Base-by-base conservation (phyloP, 1,140 invertebrate genomes). In the Apis laboriosa region DNA sequence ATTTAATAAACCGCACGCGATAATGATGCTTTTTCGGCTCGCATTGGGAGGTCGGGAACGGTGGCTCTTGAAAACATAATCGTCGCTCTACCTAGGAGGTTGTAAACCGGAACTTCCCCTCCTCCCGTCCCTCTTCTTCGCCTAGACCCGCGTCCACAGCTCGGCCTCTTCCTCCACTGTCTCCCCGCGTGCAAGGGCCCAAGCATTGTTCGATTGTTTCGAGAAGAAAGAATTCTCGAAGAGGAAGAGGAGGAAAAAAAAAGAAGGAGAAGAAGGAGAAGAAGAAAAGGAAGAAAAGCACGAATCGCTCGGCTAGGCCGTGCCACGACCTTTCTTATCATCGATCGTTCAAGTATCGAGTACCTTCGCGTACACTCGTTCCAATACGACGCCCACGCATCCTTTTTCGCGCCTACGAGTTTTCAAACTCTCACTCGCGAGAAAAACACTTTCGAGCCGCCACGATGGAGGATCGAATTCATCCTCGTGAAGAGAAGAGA, bases 281-380 rank as follows among this genome's bases (percentile, higher is more conserved):
- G 67, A 84, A 80, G 34, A 24, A 55, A 56, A 75, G 24, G 63
- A 56, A 83, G 83, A 21, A 43, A 43, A 63, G 82, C 82, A 80
- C 51, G 76, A 85, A 68, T 80, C 73, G 71, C 19, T 55, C 67
- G 55, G 72, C 84, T 85, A 86, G 83, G 84, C 72, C 83, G 67
- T 71, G 60, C n/a, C 53, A 66, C 85, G 85, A 85, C 85, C 85
- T 86, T 86, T 82, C 84, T 86, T 86, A 86, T 86, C 85, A 68
- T 53, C n/a, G 60, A 86, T 86, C 85, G 73, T 86, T 64, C 78
- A 73, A 15, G 77, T 85, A 81, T 76, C 80, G 28, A 67, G 11
- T 49, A 13, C 28, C 67, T 55, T 72, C 53, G 66, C 13, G 43
- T 53, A 56, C 34, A 43, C 49, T 56, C 34, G 53, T 77, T 77